Conservation (phyloP, 1,140 invertebrate genomes). For the Drosophila ironensis region DNA sequence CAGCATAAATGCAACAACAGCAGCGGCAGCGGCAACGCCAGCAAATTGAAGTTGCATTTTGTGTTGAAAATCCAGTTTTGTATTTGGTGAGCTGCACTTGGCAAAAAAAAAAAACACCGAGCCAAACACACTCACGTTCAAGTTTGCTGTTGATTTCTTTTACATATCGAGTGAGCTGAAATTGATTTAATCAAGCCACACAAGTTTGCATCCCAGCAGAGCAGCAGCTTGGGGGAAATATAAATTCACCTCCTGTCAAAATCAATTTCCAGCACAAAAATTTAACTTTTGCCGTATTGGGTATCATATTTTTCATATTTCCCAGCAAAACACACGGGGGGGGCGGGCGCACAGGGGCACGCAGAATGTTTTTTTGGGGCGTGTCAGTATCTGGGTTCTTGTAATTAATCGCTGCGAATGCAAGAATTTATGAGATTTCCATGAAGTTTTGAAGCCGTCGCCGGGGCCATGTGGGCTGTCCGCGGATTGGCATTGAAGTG, state of each 20-base stretch:
- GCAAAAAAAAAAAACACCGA: slow-evolving; percentile 27
- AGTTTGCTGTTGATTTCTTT: slow-evolving; percentile 33
- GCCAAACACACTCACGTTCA: slow-evolving; percentile 6
- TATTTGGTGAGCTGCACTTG: slow-evolving; percentile 75
- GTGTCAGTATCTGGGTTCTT: slow-evolving; percentile 49
- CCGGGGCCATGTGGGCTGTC: slow-evolving; percentile 57
- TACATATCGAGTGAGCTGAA: slow-evolving; percentile 30
- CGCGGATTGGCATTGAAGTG: slow-evolving; percentile 60
- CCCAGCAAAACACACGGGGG: slow-evolving; percentile 6
- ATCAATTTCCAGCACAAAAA: slow-evolving; percentile 46
- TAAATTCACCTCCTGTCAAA: slow-evolving; percentile 55
- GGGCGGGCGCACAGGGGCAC: neutral
- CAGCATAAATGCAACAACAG: slow-evolving; percentile 67
- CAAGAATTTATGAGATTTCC: slow-evolving; percentile 74
- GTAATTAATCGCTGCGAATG: slow-evolving; percentile 71
- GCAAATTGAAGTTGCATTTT: slow-evolving; percentile 71
- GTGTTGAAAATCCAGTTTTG: slow-evolving; percentile 77
- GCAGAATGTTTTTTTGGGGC: slow-evolving; percentile 47
- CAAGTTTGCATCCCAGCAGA: slow-evolving; percentile 31
- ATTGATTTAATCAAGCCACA: slow-evolving; percentile 63
- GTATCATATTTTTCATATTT: slow-evolving; percentile 54
- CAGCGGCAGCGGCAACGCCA: slow-evolving; percentile 3
- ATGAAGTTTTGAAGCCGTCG: slow-evolving; percentile 59
- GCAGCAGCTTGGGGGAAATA: slow-evolving; percentile 29
- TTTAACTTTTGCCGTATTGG: slow-evolving; percentile 29